Conservation (phyloP, 1,140 invertebrate species). For the Augochlora pura region DNA sequence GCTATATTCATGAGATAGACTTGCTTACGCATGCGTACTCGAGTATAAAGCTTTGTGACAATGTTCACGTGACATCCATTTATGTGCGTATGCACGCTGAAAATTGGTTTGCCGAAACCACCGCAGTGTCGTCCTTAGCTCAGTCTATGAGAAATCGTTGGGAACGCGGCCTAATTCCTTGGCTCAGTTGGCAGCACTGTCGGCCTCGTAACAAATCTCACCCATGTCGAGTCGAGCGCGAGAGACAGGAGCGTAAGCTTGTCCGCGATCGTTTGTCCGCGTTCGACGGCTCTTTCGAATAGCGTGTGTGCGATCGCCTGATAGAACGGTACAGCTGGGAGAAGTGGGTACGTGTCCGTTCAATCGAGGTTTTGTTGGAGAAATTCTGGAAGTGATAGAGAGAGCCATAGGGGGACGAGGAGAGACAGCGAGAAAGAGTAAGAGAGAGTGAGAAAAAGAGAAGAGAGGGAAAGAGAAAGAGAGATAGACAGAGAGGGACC, state of each 20-base stretch:
- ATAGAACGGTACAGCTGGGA: conserved; percentile 28
- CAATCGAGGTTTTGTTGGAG: not conserved
- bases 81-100: too few relatives aligned
- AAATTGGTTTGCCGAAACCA: too few relatives aligned
- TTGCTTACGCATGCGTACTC: too few relatives aligned
- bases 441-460: too few relatives aligned
- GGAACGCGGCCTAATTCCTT: conserved; percentile 12
- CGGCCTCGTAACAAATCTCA: conserved; percentile 67
- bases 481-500: not conserved
- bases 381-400: not conserved
- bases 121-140: too few relatives aligned
- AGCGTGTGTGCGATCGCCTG: conserved; percentile 46
- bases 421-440: too few relatives aligned
- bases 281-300: conserved; percentile 59
- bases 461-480: too few relatives aligned
- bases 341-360: not conserved
- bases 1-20: too few relatives aligned
- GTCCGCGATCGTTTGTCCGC: conserved; percentile 66
- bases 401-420: not conserved
- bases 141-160: not conserved
- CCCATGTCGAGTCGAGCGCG: conserved; percentile 70
- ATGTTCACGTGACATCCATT: too few relatives aligned
- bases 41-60: too few relatives aligned
- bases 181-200: conserved; percentile 64
- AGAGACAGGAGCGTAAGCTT: conserved; percentile 68